These are phyloP conservation scores for Ecliptopera silaceata DNA, from an alignment of 2,888 invertebrate genomes.

Conservation along the genomic window DNA sequence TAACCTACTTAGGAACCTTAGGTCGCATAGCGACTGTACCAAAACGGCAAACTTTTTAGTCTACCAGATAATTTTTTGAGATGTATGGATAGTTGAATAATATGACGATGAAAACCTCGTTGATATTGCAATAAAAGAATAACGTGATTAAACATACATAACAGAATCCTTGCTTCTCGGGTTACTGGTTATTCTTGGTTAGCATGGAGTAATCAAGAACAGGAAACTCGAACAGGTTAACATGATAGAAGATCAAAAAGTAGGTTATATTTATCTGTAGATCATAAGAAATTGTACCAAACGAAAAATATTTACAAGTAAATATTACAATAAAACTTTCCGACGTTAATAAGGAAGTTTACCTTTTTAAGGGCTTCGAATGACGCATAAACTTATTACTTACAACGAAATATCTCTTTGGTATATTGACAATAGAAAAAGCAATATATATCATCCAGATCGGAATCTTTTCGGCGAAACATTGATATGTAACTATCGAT, in stretches of 20 bases:
- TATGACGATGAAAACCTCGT: not conserved
- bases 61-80: not conserved
- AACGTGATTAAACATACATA: too few relatives aligned
- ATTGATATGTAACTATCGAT: not conserved
- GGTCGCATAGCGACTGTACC: not conserved
- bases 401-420: not conserved
- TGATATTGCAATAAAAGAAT: not conserved
- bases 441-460: not conserved
- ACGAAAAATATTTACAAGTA: too few relatives aligned
- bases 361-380: not conserved
- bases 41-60: not conserved
- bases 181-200: too few relatives aligned
- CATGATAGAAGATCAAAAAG: too few relatives aligned
- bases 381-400: not conserved
- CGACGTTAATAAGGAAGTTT: not conserved
- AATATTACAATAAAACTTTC: too few relatives aligned
- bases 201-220: too few relatives aligned
- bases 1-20: conserved; percentile 35
- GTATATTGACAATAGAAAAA: not conserved
- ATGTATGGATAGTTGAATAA: not conserved
- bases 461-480: not conserved
- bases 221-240: too few relatives aligned
- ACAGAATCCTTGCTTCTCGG: too few relatives aligned
- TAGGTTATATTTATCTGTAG: too few relatives aligned
- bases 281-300: too few relatives aligned